A percentile compares a stretch with the other conserved stretches of the same genome.
Conservation (phyloP, 2,113 vertebrate species). For the Condylura cristata region DNA sequence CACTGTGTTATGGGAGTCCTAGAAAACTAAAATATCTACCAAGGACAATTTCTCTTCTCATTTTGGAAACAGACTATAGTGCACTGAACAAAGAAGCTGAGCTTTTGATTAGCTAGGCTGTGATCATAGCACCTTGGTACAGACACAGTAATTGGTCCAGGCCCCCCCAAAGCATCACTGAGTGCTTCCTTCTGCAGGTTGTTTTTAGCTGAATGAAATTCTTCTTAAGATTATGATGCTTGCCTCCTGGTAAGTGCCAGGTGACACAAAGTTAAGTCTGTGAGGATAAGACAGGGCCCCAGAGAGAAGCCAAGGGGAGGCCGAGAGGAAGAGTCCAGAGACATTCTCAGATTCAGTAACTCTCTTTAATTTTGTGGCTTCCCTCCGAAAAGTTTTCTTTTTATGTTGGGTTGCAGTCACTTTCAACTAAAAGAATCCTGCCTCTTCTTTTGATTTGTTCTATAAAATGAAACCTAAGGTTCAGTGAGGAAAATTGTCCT, state of each 20-base stretch:
- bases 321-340: too few relatives aligned
- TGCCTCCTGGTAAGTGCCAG: not conserved
- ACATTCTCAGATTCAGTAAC: not conserved
- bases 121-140: not conserved
- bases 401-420: not conserved
- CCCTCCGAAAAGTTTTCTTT: not conserved
- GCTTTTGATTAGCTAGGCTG: not conserved
- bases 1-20: not conserved
- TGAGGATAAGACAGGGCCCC: not conserved
- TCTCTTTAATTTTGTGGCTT: not conserved
- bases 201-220: not conserved
- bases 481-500: not conserved
- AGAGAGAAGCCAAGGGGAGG: not conserved
- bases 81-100: not conserved
- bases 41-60: not conserved
- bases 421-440: slow-evolving; percentile 7
- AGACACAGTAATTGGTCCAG: not conserved
- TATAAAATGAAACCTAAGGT: not conserved
- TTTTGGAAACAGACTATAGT: not conserved
- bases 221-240: not conserved
- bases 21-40: not conserved
- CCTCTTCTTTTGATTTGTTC: not conserved
- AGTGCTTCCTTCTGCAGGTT: not conserved
- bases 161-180: not conserved
- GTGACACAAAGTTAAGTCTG: not conserved